A percentile compares a stretch with the other conserved stretches of the same genome.
These are phyloP conservation scores for Blomia tropicalis DNA, from an alignment of 2,888 invertebrate genomes.

Conservation along the genomic window DNA sequence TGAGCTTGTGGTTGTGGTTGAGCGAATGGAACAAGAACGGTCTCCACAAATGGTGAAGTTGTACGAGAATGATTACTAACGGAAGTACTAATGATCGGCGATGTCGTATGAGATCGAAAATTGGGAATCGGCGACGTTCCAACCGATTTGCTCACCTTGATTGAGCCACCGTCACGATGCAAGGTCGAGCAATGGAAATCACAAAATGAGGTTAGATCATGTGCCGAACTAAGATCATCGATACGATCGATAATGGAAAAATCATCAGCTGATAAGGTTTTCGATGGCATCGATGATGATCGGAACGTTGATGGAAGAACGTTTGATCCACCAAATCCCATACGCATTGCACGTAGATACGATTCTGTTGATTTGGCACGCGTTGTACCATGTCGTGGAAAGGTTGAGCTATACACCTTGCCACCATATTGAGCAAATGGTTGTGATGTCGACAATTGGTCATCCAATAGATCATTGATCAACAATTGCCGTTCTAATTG, in stretches of 20 bases:
- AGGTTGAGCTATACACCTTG: constrained; percentile 20
- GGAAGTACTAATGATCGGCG: constrained; percentile 19
- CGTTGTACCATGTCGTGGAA: constrained; percentile 16
- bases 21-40: background rate
- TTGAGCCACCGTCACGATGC: constrained; percentile 62
- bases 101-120: constrained; percentile 18
- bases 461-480: constrained; percentile 20
- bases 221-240: constrained; percentile 26
- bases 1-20: background rate
- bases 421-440: constrained; percentile 26
- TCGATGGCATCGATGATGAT: constrained; percentile 29
- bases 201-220: constrained; percentile 44
- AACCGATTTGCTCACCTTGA: constrained; percentile 46
- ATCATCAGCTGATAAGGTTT: constrained; percentile 24
- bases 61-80: constrained; percentile 25
- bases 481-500: too few species aligned
- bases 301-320: constrained; percentile 12
- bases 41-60: constrained; percentile 11
- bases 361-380: constrained; percentile 9
- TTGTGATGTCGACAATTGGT: constrained; percentile 26
- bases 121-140: constrained; percentile 84
- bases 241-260: constrained; percentile 8
- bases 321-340: background rate
- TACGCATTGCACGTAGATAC: background rate
- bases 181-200: constrained; percentile 89